A percentile compares a stretch with the other conserved stretches of the same genome.
Evolutionary conservation across 2,113 vertebrate species (phyloP).

Genomic region (Tenrec ecaudatus): DNA sequence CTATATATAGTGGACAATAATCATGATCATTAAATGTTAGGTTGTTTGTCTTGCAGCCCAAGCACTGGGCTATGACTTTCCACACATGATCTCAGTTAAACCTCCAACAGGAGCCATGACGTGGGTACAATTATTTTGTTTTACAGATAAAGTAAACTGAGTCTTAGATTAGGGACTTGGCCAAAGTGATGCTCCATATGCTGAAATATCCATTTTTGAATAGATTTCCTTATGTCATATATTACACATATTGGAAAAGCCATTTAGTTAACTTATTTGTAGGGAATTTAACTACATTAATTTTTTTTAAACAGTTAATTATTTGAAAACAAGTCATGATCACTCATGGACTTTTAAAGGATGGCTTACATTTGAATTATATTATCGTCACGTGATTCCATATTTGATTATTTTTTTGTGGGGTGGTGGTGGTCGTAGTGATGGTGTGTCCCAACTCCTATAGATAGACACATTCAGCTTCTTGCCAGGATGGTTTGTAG

Average conservation of each 20-base stretch:
- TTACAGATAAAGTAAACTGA: background rate
- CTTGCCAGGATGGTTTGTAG: background rate
- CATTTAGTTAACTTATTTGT: background rate
- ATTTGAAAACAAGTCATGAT: conserved; percentile 26
- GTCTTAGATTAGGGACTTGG: background rate
- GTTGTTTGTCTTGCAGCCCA: too few relatives aligned
- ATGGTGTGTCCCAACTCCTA: background rate
- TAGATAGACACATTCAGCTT: rapidly evolving
- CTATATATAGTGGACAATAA: background rate
- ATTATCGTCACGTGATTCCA: background rate
- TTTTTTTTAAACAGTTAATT: background rate
- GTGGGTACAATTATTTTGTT: background rate
- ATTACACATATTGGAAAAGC: background rate
- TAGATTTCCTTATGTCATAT: background rate
- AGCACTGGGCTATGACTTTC: background rate
- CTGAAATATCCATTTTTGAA: background rate
- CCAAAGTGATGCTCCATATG: background rate
- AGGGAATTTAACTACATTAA: conserved; percentile 1
- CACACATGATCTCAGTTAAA: background rate
- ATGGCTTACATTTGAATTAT: background rate
- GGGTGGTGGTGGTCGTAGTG: background rate
- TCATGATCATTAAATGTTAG: too few relatives aligned
- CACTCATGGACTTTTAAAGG: conserved; percentile 4
- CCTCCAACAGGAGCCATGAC: rapidly evolving
- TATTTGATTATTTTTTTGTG: background rate